Percentiles rank a stretch among this genome's conserved stretches.
phyloP scores from a whole-genome alignment of 2,888 invertebrate species.

The Allacma fusca region DNA sequence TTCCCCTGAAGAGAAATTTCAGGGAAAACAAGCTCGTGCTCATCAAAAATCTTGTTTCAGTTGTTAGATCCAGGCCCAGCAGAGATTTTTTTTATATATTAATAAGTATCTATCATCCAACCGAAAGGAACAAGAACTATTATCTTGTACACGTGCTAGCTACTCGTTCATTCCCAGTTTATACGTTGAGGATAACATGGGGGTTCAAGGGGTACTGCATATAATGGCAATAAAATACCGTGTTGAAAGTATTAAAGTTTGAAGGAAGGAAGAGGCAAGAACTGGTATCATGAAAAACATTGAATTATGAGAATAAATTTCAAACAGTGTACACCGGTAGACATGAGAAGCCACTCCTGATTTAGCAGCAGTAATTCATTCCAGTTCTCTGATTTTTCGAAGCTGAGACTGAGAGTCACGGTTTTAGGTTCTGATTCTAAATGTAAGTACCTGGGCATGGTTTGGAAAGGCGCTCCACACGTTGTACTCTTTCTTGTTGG shows the following conservation, averaged over 20 bases:
- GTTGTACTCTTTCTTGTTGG: too few species aligned
- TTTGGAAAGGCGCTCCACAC: too few species aligned
- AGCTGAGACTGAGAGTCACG: not conserved
- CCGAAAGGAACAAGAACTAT: too few species aligned
- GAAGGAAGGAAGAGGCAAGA: not conserved
- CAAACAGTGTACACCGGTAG: conserved; percentile 22
- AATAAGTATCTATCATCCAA: too few species aligned
- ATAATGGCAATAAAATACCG: not conserved
- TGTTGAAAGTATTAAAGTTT: not conserved
- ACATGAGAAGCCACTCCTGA: conserved; percentile 30
- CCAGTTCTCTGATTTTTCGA: not conserved
- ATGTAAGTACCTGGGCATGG: not conserved
- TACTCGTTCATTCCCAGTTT: not conserved
- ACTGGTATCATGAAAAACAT: not conserved
- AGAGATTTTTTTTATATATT: too few species aligned
- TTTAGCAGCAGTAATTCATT: conserved; percentile 29
- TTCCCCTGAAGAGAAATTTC: too few species aligned
- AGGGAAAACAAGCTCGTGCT: too few species aligned
- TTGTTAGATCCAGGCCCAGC: too few species aligned
- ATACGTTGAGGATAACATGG: not conserved
- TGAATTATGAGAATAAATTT: conserved; percentile 36
- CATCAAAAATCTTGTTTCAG: too few species aligned
- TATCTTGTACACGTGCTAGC: conserved; percentile 19
- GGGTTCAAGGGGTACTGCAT: not conserved
- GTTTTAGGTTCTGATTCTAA: not conserved